These are phyloP conservation scores for Armadillidium nasatum DNA, from an alignment of 1,140 invertebrate genomes.

Conservation along the genomic window DNA sequence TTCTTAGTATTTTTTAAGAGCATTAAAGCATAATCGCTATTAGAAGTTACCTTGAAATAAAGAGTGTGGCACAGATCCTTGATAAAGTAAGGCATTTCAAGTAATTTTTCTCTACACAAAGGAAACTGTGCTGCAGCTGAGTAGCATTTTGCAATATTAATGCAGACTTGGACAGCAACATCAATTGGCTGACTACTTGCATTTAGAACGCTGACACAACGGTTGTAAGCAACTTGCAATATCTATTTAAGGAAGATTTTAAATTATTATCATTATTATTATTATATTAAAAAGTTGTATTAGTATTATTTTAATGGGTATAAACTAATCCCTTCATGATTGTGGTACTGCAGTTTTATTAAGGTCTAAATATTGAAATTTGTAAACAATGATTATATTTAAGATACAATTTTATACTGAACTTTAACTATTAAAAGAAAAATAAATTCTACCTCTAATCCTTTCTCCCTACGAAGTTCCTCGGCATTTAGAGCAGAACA, in stretches of 20 bases:
- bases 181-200: conserved; percentile 57
- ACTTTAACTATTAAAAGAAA: not conserved
- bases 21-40: not conserved
- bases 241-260: conserved; percentile 53
- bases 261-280: no score
- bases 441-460: conserved; percentile 37
- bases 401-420: no score
- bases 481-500: conserved; percentile 97
- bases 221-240: conserved; percentile 77
- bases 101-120: conserved; percentile 78
- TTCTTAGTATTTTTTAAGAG: no score
- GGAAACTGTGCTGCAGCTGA: conserved; percentile 91
- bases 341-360: no score
- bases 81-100: conserved; percentile 78
- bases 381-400: no score
- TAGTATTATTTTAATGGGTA: no score
- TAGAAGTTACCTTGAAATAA: conserved; percentile 70
- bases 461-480: conserved; percentile 79
- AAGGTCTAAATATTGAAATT: no score
- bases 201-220: conserved; percentile 84
- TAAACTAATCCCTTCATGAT: no score
- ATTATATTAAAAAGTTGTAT: no score
- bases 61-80: conserved; percentile 83
- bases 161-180: conserved; percentile 86
- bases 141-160: conserved; percentile 85